These are phyloP conservation scores for Syritta pipiens DNA, from an alignment of 2,888 invertebrate genomes.

Conservation along the genomic window DNA sequence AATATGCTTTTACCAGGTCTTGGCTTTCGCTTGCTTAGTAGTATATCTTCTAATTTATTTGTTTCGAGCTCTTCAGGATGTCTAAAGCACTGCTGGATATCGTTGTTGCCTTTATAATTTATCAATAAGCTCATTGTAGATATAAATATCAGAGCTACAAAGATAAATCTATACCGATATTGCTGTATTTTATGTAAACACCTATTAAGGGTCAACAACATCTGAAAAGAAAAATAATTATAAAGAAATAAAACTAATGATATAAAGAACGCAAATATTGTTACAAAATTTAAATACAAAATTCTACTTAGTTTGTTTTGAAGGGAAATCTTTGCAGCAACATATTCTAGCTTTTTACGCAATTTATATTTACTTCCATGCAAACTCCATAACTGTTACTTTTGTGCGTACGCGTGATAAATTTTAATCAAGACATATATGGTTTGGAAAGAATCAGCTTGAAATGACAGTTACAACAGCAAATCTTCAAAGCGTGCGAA, in stretches of 20 bases:
- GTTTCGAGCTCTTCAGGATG: conserved; percentile 47
- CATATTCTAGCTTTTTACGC: too few species aligned
- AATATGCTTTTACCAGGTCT: conserved; percentile 75
- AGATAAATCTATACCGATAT: conserved; percentile 71
- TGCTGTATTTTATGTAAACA: conserved; percentile 60
- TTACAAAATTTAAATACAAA: too few species aligned
- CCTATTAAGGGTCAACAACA: conserved; percentile 39
- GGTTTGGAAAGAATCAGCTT: too few species aligned
- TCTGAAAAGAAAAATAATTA: conserved; percentile 37
- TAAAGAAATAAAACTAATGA: neutral
- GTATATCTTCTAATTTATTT: conserved; percentile 73
- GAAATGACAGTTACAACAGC: too few species aligned
- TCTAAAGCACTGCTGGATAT: conserved; percentile 74
- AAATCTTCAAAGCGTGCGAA: too few species aligned
- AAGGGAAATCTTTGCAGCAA: too few species aligned
- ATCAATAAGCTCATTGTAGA: conserved; percentile 69
- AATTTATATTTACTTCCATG: too few species aligned
- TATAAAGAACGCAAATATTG: too few species aligned
- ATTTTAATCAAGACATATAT: too few species aligned
- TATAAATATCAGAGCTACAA: conserved; percentile 70
- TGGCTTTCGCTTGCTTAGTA: conserved; percentile 73
- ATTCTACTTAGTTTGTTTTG: too few species aligned
- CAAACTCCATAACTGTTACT: too few species aligned
- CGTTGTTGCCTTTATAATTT: conserved; percentile 65
- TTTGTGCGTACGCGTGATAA: too few species aligned